Evolutionary conservation across 2,797 vertebrate genomes (phyloP), one percentile per base, ranked within the genome.

Genomic region (Vultur gryphus): DNA sequence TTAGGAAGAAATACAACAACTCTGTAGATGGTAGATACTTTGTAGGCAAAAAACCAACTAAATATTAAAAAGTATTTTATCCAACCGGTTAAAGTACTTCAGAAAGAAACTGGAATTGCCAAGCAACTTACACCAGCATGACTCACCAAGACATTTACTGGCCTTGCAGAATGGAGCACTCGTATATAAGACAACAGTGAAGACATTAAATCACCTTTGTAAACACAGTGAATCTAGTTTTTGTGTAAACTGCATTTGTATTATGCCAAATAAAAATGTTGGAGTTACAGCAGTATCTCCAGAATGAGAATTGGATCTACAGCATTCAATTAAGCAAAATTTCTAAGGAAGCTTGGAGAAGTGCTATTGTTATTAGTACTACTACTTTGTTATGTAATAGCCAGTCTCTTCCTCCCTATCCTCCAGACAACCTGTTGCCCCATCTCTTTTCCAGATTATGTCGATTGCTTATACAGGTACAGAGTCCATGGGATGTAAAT

Each of bases 341-440:
- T 77, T 26, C 24, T 29, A 12, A 64, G 46, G 21, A 64, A 64
- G 28, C 8, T 84, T 13, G 37, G 37, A 66, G 33, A 39, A 66
- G 4, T 9, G 25, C 7, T 31, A 0, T 3, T 25, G 1, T 8
- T 24, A 18, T 3, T 69, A 1, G 1, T 35, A 4, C 4, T 67
- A 11, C 15, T 37, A 6, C 16, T 61, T 57, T 6, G 1, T 21
- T 48, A 2, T 52, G 29, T 16, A 61, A 43, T 6, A 49, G 11
- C 8, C 4, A 23, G 11, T 26, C 11, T 33, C 28, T 69, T 70
- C 17, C 9, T 62, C 44, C 1, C 11, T 11, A 0, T 31, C 2
- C 7, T 48, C 16, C 21, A 37, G 28, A 14, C 16, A 10, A 6
- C 7, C 20, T 37, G 9, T 46, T 49, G 21, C 4, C 28, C 19